phyloP scores from a whole-genome alignment of 2,113 vertebrate species.

The Tylochromis polylepis region DNA sequence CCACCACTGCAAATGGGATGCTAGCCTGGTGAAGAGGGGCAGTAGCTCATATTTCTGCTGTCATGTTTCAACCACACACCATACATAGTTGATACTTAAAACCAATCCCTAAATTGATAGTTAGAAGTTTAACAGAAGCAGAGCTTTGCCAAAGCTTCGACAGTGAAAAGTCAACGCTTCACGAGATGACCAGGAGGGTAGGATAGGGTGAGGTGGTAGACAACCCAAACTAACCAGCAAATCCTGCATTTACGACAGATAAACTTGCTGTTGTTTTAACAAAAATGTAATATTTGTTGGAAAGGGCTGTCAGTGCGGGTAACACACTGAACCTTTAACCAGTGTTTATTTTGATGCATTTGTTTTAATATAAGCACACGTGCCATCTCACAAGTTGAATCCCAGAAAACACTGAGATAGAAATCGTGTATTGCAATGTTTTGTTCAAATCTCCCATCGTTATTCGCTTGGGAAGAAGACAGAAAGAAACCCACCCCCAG shows the following conservation, averaged over 20 bases:
- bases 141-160: background rate
- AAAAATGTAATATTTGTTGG: rapidly evolving
- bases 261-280: background rate
- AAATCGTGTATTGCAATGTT: background rate
- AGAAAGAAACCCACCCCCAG: background rate
- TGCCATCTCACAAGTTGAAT: background rate
- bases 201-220: no score
- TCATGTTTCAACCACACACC: background rate
- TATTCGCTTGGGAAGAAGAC: background rate
- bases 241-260: background rate
- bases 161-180: background rate
- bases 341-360: background rate
- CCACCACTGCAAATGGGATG: conserved; percentile 96
- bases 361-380: background rate
- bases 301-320: background rate
- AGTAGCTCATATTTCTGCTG: background rate
- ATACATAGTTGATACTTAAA: background rate
- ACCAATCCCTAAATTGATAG: background rate
- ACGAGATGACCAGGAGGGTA: background rate
- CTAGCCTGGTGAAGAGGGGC: conserved; percentile 76
- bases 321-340: background rate
- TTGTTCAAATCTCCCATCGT: background rate
- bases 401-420: background rate
- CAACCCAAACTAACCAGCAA: background rate
- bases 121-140: background rate